Conservation (phyloP, 2,888 invertebrate genomes). For the Megaustenia siamemsis region DNA sequence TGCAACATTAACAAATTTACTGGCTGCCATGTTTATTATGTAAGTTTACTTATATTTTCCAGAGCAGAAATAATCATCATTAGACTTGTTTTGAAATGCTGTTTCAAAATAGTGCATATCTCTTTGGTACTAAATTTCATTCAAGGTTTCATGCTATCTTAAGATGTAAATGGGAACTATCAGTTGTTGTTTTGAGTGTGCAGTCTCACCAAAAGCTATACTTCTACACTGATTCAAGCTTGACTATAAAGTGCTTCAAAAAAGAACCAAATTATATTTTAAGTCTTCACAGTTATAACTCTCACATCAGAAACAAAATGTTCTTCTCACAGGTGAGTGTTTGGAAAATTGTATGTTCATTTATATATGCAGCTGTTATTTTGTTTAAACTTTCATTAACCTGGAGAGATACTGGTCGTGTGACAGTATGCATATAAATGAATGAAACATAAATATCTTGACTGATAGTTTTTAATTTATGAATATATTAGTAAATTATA, state of each 20-base stretch:
- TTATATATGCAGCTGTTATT: no score
- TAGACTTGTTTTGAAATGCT: not conserved
- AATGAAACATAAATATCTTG: no score
- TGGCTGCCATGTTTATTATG: no score
- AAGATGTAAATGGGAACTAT: not conserved
- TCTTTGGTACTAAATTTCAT: not conserved
- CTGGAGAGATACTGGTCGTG: no score
- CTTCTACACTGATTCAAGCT: not conserved
- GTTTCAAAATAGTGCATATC: not conserved
- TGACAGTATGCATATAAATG: no score
- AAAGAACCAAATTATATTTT: not conserved
- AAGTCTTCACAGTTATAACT: not conserved
- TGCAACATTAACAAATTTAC: no score
- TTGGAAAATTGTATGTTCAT: no score
- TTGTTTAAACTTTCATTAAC: no score
- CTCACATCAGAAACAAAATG: not conserved
- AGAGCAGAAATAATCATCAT: not conserved
- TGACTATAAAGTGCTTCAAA: not conserved
- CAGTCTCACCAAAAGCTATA: not conserved
- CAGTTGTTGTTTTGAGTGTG: not conserved
- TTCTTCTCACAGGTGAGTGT: constrained; percentile 6
- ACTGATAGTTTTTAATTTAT: no score
- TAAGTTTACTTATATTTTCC: no score
- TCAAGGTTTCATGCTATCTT: not conserved
- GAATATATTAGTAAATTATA: no score